Evolutionary conservation across 2,113 vertebrate species (phyloP).

Genomic region (Bubo blakistoni): DNA sequence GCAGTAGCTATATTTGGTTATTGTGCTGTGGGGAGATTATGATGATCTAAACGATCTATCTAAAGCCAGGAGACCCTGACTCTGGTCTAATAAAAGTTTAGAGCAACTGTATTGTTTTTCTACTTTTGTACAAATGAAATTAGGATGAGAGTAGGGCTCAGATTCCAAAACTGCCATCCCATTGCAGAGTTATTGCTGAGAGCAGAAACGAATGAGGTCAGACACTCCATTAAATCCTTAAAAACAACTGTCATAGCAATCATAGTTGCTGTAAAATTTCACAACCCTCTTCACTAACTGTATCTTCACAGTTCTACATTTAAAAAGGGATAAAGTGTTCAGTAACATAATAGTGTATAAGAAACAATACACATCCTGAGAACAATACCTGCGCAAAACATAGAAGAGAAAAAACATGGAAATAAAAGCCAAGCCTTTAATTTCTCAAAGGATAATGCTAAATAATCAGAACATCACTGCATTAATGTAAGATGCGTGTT

Average conservation of each 20-base stretch:
- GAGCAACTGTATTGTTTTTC: neutral
- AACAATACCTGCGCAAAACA: neutral
- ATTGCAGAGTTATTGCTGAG: neutral
- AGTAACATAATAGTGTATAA: neutral
- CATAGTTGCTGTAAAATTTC: neutral
- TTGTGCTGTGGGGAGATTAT: neutral
- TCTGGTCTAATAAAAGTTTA: neutral
- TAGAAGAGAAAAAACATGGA: neutral
- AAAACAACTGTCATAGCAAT: neutral
- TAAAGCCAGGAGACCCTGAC: neutral
- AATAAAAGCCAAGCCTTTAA: neutral
- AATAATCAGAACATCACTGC: neutral
- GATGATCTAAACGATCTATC: neutral
- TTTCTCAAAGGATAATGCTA: neutral
- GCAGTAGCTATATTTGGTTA: neutral
- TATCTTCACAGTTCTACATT: neutral
- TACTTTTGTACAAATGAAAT: neutral
- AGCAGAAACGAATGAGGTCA: neutral
- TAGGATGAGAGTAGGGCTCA: neutral
- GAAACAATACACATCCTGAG: neutral
- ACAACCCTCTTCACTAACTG: neutral
- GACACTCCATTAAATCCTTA: neutral
- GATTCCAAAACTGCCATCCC: neutral
- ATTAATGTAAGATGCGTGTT: neutral
- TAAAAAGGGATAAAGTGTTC: neutral